A percentile compares a stretch with the other conserved stretches of the same genome.
phyloP scores from a whole-genome alignment of 2,113 vertebrate genomes.

The Scomber japonicus region DNA sequence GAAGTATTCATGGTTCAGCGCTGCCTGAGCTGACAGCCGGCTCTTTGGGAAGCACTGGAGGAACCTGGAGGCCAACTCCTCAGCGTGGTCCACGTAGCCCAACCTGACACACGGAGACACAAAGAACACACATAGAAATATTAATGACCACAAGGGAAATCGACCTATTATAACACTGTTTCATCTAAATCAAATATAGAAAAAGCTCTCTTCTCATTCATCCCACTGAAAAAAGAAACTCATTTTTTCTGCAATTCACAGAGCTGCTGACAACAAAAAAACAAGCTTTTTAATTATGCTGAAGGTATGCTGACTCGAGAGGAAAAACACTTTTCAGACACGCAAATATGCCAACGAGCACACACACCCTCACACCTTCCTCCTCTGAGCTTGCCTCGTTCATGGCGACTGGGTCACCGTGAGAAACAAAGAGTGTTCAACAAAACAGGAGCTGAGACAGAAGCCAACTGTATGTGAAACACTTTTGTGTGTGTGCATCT shows the following conservation, averaged over 20 bases:
- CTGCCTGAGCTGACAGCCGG: constrained; percentile 93
- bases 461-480: background rate
- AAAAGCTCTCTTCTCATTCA: background rate
- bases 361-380: constrained; percentile 21
- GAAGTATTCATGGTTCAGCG: constrained; percentile 96
- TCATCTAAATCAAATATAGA: background rate
- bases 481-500: background rate
- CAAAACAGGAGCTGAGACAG: constrained; percentile 19
- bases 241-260: constrained; percentile 35
- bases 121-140: background rate
- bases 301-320: constrained; percentile 60
- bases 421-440: constrained; percentile 41
- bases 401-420: constrained; percentile 28
- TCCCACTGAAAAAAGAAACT: constrained; percentile 23
- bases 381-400: constrained; percentile 10
- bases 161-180: background rate
- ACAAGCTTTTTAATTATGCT: constrained; percentile 51
- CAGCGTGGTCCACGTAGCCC: constrained; percentile 93
- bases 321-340: constrained; percentile 33
- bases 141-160: background rate
- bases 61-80: constrained; percentile 95
- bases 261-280: constrained; percentile 64
- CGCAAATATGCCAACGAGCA: background rate
- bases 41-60: constrained; percentile 99
- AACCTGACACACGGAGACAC: constrained; percentile 84